Evolutionary conservation across 2,888 invertebrate genomes (phyloP).

Genomic region (Timema cristinae): DNA sequence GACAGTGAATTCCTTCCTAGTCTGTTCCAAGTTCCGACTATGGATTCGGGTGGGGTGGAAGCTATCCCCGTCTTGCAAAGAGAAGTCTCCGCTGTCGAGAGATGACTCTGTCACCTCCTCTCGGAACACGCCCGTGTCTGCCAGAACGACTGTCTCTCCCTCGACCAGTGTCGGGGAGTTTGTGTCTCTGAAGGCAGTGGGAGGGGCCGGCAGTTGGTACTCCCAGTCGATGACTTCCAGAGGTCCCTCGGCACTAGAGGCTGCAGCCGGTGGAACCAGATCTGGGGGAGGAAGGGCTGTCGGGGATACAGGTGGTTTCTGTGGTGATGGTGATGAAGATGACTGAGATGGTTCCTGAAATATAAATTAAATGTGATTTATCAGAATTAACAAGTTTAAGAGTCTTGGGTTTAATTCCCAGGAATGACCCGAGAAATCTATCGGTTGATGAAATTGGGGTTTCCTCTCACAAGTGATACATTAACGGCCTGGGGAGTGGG

Average conservation of each 20-base stretch:
- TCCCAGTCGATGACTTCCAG: constrained; percentile 46
- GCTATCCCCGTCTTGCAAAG: background rate
- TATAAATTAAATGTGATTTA: background rate
- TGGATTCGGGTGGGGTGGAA: background rate
- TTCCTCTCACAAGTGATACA: too few relatives aligned
- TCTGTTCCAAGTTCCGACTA: background rate
- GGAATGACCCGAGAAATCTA: too few relatives aligned
- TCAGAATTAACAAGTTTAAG: too few relatives aligned
- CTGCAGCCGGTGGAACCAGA: background rate
- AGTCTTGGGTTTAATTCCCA: too few relatives aligned
- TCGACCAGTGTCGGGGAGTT: constrained; percentile 35
- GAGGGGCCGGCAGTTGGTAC: constrained; percentile 57
- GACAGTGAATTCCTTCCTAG: background rate
- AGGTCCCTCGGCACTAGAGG: background rate
- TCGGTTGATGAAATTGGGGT: too few relatives aligned
- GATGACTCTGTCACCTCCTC: constrained; percentile 3
- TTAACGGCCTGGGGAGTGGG: too few relatives aligned
- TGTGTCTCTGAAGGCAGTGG: constrained; percentile 52
- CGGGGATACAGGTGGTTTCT: too few relatives aligned
- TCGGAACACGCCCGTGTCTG: constrained; percentile 24
- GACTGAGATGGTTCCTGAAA: background rate
- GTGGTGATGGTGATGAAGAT: too few relatives aligned
- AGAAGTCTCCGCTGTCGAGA: constrained; percentile 12
- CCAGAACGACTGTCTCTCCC: constrained; percentile 35
- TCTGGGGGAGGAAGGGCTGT: too few relatives aligned